phyloP scores from a whole-genome alignment of 1,140 invertebrate species.

The Orius laevigatus region DNA sequence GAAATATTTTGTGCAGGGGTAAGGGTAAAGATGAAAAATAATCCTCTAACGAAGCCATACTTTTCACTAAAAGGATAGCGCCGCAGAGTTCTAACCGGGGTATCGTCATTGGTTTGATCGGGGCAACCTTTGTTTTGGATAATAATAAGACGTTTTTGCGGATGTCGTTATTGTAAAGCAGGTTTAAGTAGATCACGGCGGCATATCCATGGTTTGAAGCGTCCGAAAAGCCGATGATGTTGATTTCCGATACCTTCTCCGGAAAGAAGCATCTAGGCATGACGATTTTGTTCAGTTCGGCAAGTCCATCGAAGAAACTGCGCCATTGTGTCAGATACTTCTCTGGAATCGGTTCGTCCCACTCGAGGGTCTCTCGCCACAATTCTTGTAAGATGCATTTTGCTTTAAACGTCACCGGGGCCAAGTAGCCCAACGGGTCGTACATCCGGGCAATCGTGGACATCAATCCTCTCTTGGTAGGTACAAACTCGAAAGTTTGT shows the following conservation, averaged over 20 bases:
- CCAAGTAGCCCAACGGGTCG: conserved; percentile 27
- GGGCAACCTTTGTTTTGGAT: conserved; percentile 17
- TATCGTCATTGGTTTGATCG: conserved; percentile 25
- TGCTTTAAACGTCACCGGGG: conserved; percentile 23
- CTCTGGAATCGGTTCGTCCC: conserved; percentile 24
- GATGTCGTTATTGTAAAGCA: not conserved
- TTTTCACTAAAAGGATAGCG: conserved; percentile 16
- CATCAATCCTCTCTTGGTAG: conserved; percentile 23
- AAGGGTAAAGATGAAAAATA: too few relatives aligned
- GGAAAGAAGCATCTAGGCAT: conserved; percentile 18
- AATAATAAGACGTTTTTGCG: not conserved
- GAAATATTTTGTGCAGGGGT: not conserved
- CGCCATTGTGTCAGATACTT: conserved; percentile 20
- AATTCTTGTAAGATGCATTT: conserved; percentile 28
- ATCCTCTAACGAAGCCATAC: too few relatives aligned
- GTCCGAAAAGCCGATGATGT: not conserved
- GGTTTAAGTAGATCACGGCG: not conserved
- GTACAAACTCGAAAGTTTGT: not conserved
- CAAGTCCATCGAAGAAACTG: conserved; percentile 9
- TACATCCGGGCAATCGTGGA: conserved; percentile 25
- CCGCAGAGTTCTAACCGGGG: conserved; percentile 29
- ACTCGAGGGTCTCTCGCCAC: conserved; percentile 23
- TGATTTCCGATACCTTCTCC: not conserved
- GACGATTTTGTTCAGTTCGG: conserved; percentile 10
- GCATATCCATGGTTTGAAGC: not conserved